A percentile compares a stretch with the other conserved stretches of the same genome.
Conservation (phyloP, 2,113 vertebrate species). For the Asarcornis scutulata region DNA sequence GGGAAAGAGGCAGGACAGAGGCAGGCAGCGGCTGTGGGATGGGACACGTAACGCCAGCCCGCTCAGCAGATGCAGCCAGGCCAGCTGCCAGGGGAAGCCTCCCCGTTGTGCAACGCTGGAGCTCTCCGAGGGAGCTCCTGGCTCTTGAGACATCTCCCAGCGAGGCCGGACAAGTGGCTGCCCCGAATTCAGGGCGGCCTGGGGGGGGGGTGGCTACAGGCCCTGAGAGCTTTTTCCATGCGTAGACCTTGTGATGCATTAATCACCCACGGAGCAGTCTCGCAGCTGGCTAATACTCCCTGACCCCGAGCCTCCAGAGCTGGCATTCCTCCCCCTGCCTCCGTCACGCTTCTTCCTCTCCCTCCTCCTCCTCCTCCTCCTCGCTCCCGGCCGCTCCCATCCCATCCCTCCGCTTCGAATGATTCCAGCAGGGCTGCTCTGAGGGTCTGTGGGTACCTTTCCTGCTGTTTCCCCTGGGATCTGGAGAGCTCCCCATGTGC, state of each 20-base stretch:
- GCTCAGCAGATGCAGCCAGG: background rate
- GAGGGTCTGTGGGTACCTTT: background rate
- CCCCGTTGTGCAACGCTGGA: conserved; percentile 9
- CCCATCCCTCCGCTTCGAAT: background rate
- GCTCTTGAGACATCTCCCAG: conserved; percentile 36
- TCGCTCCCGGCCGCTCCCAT: background rate
- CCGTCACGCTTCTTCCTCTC: background rate
- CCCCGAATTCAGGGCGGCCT: background rate
- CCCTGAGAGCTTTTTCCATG: conserved; percentile 50
- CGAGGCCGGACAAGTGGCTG: background rate
- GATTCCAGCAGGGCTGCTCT: background rate
- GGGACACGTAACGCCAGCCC: background rate
- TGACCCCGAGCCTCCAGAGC: background rate
- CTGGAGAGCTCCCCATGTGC: background rate
- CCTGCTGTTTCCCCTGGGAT: background rate
- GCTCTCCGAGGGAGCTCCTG: conserved; percentile 51
- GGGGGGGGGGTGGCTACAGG: background rate
- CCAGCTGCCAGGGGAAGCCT: conserved; percentile 21
- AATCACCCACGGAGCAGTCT: conserved; percentile 32
- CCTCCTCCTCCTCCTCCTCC: background rate
- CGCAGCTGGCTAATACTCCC: background rate
- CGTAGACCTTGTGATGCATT: conserved; percentile 45
- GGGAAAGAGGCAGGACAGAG: background rate
- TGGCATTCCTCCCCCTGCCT: conserved; percentile 8
- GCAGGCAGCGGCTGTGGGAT: conserved; percentile 11